Evolutionary conservation across 1,140 invertebrate genomes (phyloP), one percentile per base, ranked within the genome.

Genomic region (Drosophila erecta): DNA sequence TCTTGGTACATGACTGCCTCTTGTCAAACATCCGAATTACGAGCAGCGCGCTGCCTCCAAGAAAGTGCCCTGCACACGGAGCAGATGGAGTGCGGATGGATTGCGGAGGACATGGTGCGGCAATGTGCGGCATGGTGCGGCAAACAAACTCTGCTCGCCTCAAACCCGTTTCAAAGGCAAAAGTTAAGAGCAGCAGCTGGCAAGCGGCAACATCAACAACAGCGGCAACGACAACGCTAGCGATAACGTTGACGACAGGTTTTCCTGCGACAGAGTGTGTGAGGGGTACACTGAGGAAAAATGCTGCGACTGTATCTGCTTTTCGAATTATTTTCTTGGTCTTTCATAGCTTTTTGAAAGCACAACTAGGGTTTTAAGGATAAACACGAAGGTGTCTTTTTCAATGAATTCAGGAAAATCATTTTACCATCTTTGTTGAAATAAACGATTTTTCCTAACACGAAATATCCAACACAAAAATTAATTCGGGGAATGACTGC

Each of bases 101-200:
- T 20, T 44, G 46, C 22, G 14, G 46, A 73, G 74, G 57, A 49
- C 49, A 67, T 46, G 66, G 40, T 41, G n/a, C n/a, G n/a, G n/a
- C n/a, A n/a, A 8, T 7, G 33, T 35, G 33, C 33, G 33, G 46
- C 40, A 60, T 27, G 22, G 60, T 27, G 47, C 50, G 56, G 40
- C 55, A 44, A 59, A 50, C 70, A 76, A 54, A 64, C 43, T 64
- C 60, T 77, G 64, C 49, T 73, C 57, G 80, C 81, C 50, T 65
- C 57, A 86, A 85, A 86, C 83, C 85, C 58, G 83, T 86, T 86
- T 87, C 58, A 72, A 60, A 79, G 83, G 75, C 83, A 79, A 87
- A 76, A 85, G 81, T 85, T 86, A 66, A 62, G 60, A 85, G 76
- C 80, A 75, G 72, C 72, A 86, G 84, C 72, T 87, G 81, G 59